Base-by-base conservation (phyloP, 1,140 invertebrate genomes). In the Platyura marginata region DNA sequence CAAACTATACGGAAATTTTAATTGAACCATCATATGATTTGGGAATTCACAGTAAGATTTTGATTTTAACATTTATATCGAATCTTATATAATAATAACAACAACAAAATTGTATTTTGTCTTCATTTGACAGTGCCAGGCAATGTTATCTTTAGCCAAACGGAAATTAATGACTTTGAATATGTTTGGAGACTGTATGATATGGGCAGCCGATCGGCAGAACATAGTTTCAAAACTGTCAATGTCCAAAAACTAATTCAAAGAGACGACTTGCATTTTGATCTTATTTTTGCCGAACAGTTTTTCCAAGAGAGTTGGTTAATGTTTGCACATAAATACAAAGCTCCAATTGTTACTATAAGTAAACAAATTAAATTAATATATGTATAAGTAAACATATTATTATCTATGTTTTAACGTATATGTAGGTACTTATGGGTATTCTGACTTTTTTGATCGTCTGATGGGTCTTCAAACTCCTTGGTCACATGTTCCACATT, bases 361-460 rank as follows among this genome's bases (percentile, higher is more conserved):
- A 61, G 63, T 13, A 29, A 6, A 15, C 11, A 18, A 16, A 13
- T 39, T 21, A 13, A 15, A 11, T 39, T n/a, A 6, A 15, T 37
- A 9, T n/a, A 9, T 37, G 13, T 8, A n/a, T 37, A 16, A 37
- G 15, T 37, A n/a, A 8, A 9, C 18, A 8, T 15, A 16, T 37
- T 8, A n/a, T n/a, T n/a, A n/a, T n/a, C n/a, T n/a, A n/a, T 37
- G 15, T 15, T 8, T 8, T 15, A 15, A 9, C 18, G 8, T 37
- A 9, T 37, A 44, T 46, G 13, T 22, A 37, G 44, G 55, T 36
- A 67, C 68, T 15, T 66, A 61, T 53, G 69, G 69, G 23, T 68
- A 69, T 50, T 67, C 57, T 46, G 56, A 71, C 54, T 67, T 63
- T 50, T 54, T 67, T 64, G 70, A 71, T 49, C 61, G 70, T 45